A percentile compares a stretch with the other conserved stretches of the same genome.
Conservation (phyloP, 2,113 vertebrate genomes). For the Tapirus terrestris region DNA sequence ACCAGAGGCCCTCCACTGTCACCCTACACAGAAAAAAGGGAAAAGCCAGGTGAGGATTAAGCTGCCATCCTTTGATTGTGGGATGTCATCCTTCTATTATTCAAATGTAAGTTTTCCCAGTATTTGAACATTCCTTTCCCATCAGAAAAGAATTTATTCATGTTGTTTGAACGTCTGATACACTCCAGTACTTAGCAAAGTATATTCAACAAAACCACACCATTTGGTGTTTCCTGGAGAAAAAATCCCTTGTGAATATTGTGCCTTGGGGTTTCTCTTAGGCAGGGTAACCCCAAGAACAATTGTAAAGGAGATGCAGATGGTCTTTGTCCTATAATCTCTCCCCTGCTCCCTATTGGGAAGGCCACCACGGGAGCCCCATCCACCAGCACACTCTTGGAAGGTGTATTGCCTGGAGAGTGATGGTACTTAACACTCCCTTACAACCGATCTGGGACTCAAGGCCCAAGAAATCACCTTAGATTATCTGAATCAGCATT, state of each 20-base stretch:
- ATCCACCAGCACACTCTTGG: rapidly evolving
- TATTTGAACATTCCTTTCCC: neutral
- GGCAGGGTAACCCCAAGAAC: neutral
- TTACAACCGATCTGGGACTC: neutral
- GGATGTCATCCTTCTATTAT: neutral
- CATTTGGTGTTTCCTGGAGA: neutral
- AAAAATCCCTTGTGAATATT: neutral
- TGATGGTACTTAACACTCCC: rapidly evolving
- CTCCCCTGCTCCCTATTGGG: neutral
- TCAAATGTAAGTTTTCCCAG: neutral
- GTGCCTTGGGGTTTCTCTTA: neutral
- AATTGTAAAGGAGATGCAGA: rapidly evolving
- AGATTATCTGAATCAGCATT: rapidly evolving
- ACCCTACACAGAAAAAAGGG: slow-evolving; percentile 86
- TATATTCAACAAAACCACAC: neutral
- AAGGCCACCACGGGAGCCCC: rapidly evolving
- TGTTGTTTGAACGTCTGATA: too few relatives aligned
- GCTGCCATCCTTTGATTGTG: neutral
- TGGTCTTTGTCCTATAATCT: neutral
- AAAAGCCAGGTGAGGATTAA: neutral
- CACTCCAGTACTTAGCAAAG: neutral
- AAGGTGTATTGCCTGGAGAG: rapidly evolving
- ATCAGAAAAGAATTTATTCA: neutral
- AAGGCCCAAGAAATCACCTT: neutral
- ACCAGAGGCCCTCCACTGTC: slow-evolving; percentile 98